Conservation (phyloP, 1,140 invertebrate species). For the Halictus rubicundus region DNA sequence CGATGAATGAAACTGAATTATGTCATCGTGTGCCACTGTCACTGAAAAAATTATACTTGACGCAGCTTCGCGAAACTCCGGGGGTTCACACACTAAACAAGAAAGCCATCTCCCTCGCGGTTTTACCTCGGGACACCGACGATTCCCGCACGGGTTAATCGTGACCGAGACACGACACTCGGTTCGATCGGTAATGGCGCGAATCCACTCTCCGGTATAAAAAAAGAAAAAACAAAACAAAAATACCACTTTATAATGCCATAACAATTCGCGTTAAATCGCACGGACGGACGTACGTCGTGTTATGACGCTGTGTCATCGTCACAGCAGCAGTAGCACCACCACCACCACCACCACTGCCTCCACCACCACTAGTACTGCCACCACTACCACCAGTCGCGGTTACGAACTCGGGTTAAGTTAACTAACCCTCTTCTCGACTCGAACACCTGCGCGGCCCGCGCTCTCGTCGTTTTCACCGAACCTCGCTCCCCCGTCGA, state of each 20-base stretch:
- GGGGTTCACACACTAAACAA: constrained; percentile 41
- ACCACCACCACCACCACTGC: constrained; percentile 56
- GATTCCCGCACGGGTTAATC: constrained; percentile 45
- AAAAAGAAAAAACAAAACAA: constrained; percentile 4
- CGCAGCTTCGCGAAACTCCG: constrained; percentile 22
- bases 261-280: constrained; percentile 65
- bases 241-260: constrained; percentile 49
- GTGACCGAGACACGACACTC: constrained; percentile 43
- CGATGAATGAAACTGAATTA: constrained; percentile 39
- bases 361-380: constrained; percentile 38
- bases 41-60: constrained; percentile 22
- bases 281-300: constrained; percentile 65
- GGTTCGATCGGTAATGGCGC: constrained; percentile 61
- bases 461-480: constrained; percentile 53
- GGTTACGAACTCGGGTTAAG: constrained; percentile 68
- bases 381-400: constrained; percentile 57
- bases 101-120: constrained; percentile 59
- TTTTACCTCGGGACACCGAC: constrained; percentile 52
- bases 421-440: constrained; percentile 68
- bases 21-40: constrained; percentile 56
- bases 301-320: constrained; percentile 74
- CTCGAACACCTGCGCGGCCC: constrained; percentile 69
- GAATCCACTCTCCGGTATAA: constrained; percentile 51
- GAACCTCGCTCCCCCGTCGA: constrained; percentile 44
- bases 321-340: constrained; percentile 67